Base-by-base conservation (phyloP, 2,888 invertebrate species). In the Argyresthia albistria region DNA sequence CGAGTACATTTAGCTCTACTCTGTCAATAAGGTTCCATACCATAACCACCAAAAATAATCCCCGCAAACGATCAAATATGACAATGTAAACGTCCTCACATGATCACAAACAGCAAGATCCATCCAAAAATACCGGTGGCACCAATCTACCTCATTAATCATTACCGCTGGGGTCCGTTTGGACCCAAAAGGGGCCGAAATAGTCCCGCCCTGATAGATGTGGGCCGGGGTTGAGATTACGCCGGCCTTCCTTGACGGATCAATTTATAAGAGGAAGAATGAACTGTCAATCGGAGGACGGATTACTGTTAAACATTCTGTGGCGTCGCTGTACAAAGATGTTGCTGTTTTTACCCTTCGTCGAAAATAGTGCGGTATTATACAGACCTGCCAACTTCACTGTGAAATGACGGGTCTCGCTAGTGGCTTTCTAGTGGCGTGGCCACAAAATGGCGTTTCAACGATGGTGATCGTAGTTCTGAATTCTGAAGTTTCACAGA, bases 181-280 rank as follows among this genome's bases (percentile, higher is more conserved):
- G 25, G 25, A 25, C 25, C 25, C 25, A 25, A 25, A 25, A 4
- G 50, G 46, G 52, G 43, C 39, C 47, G 37, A 45, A 15, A 39
- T 15, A 4, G 10, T 37, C 37, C 6, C 37, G 49, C 64, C 61
- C 66, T 80, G 81, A 80, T 79, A 70, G 75, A 78, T 77, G 76
- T 73, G 65, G 68, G 68, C 66, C 53, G 64, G 25, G 25, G 65
- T 62, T 68, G 76, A 79, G 82, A 82, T 83, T 80, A 75, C 69
- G 66, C 62, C 57, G 25, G 25, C 70, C 64, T 65, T 55, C 66
- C 73, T 66, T 70, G 80, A 80, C 82, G 76, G 77, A 82, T 80
- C 83, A 82, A 84, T 84, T 82, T 84, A 82, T 84, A 81, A 80
- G 79, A 76, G 76, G 74, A 80, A 78, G 76, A 78, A 79, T 77